Percentiles rank a stretch among this genome's conserved stretches.
phyloP scores from a whole-genome alignment of 2,113 vertebrate species.

The Falcunculus frontatus region DNA sequence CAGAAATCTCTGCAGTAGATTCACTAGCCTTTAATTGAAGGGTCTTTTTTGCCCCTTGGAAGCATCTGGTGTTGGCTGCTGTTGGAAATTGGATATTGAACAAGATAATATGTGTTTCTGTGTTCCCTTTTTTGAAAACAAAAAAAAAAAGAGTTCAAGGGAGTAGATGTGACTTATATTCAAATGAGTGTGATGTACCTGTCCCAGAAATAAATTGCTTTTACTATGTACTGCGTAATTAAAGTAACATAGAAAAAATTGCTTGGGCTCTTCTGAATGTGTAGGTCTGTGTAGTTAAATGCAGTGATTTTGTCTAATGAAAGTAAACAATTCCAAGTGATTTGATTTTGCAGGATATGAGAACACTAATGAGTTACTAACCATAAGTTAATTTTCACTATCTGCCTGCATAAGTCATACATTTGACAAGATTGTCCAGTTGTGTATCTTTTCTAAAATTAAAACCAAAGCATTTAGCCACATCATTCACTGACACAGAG shows the following conservation, averaged over 20 bases:
- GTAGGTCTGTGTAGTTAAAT: neutral
- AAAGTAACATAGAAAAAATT: neutral
- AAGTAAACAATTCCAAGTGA: neutral
- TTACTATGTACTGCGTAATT: fast-evolving
- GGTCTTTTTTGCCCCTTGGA: neutral
- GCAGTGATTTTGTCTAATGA: neutral
- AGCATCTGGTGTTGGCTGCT: neutral
- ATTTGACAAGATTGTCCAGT: neutral
- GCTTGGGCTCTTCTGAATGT: neutral
- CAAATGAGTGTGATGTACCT: neutral
- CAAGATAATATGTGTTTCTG: neutral
- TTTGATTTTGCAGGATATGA: neutral
- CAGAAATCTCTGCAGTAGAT: neutral
- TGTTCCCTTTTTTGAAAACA: neutral
- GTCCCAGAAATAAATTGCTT: neutral
- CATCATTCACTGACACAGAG: neutral
- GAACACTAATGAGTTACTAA: neutral
- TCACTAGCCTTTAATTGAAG: neutral
- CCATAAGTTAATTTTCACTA: neutral
- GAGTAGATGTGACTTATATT: neutral
- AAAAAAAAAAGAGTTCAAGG: neutral
- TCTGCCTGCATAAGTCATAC: neutral
- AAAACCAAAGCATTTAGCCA: neutral
- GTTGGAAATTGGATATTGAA: neutral
- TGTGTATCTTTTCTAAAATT: neutral